phyloP scores from a whole-genome alignment of 92 coral and sea anemone species.

The Zoanthus gigantus region DNA sequence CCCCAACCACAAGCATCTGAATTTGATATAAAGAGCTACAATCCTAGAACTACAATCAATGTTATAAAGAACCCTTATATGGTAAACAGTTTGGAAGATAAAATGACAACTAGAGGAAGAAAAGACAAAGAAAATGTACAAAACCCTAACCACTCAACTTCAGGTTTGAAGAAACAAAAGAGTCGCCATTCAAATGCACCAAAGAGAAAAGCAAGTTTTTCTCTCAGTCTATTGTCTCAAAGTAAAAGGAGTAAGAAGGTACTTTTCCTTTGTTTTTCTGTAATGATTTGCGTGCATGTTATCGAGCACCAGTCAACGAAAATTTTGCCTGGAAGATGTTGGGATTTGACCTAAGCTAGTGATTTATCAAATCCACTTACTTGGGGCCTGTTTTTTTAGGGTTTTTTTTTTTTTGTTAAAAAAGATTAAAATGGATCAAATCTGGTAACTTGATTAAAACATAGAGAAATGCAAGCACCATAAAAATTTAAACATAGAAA shows the following conservation, averaged over 20 bases:
- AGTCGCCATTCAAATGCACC: not conserved
- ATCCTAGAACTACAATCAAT: not conserved
- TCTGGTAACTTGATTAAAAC: no score
- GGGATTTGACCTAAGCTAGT: no score
- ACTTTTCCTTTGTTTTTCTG: not conserved
- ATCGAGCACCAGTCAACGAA: no score
- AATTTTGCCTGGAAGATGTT: no score
- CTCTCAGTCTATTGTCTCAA: not conserved
- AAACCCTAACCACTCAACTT: not conserved
- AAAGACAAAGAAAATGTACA: not conserved
- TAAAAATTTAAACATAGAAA: no score
- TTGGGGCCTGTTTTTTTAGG: no score
- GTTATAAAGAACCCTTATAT: not conserved
- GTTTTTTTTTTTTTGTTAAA: no score
- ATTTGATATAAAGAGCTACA: slow-evolving; percentile 17
- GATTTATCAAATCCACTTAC: no score
- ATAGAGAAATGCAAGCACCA: no score
- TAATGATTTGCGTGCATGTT: not conserved
- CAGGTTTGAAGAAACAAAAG: not conserved
- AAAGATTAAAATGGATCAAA: no score
- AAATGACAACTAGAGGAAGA: not conserved
- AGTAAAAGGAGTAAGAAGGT: slow-evolving; percentile 23
- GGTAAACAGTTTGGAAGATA: not conserved
- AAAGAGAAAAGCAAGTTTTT: not conserved
- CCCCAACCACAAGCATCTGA: slow-evolving; percentile 20